These are phyloP conservation scores for Sphecodes monilicornis DNA, from an alignment of 2,888 invertebrate genomes.

Conservation along the genomic window DNA sequence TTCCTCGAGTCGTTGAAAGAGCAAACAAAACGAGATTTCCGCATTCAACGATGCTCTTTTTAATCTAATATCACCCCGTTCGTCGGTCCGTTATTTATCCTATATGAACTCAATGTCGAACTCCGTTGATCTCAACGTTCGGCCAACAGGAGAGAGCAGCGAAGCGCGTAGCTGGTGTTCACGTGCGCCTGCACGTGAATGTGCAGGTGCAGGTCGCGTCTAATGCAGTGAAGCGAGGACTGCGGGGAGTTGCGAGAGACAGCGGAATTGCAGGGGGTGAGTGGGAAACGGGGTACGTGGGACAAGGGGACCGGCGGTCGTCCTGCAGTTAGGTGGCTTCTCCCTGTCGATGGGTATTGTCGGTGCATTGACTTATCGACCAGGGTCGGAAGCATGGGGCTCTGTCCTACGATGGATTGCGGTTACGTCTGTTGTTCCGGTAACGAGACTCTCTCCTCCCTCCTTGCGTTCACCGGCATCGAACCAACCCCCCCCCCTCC, in stretches of 20 bases:
- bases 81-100: not conserved
- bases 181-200: constrained; percentile 42
- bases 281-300: constrained; percentile 38
- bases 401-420: constrained; percentile 73
- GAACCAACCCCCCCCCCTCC: not conserved
- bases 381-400: constrained; percentile 69
- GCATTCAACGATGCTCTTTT: not conserved
- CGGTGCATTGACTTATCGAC: constrained; percentile 76
- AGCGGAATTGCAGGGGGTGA: constrained; percentile 14
- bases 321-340: constrained; percentile 66
- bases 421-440: constrained; percentile 76
- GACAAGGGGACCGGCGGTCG: constrained; percentile 50
- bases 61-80: not conserved
- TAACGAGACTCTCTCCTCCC: constrained; percentile 64
- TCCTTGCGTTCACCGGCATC: not conserved
- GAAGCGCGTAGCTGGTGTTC: constrained; percentile 8
- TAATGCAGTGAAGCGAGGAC: constrained; percentile 43
- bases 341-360: constrained; percentile 76
- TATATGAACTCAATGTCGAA: constrained; percentile 21
- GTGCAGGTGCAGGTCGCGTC: constrained; percentile 59
- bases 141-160: not conserved
- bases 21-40: not conserved
- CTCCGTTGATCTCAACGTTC: constrained; percentile 10
- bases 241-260: constrained; percentile 35
- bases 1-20: not conserved